Evolutionary conservation across 2,113 vertebrate species (phyloP).

Genomic region (Pygoscelis adeliae): DNA sequence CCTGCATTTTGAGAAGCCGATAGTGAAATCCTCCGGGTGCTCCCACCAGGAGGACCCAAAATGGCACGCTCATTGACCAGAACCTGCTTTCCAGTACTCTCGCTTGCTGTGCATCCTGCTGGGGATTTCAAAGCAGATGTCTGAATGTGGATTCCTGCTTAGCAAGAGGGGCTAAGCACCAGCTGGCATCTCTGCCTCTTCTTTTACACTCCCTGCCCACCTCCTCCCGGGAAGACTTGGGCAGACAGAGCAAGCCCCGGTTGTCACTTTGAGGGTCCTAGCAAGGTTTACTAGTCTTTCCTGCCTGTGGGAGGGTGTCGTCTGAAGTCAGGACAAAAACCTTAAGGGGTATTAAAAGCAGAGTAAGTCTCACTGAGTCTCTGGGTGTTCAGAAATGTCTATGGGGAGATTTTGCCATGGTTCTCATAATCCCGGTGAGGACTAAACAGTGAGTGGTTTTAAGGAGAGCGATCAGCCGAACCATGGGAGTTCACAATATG

Average conservation of each 20-base stretch:
- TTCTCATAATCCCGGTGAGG: neutral
- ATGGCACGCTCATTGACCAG: neutral
- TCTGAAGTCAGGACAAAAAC: neutral
- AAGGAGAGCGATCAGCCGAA: neutral
- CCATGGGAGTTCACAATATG: neutral
- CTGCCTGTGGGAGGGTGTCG: rapidly evolving
- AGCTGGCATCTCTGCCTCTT: neutral
- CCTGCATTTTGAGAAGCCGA: neutral
- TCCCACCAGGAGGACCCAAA: neutral
- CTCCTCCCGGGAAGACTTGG: neutral
- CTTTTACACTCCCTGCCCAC: neutral
- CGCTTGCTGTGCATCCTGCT: rapidly evolving
- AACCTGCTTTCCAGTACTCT: neutral
- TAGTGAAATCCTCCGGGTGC: neutral
- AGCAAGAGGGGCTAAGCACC: neutral
- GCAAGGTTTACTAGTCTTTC: neutral
- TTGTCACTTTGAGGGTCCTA: neutral
- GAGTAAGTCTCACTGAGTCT: neutral
- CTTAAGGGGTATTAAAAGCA: neutral
- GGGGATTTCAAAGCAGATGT: neutral
- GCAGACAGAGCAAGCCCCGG: neutral
- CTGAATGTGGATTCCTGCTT: neutral
- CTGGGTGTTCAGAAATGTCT: neutral
- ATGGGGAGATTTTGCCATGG: neutral
- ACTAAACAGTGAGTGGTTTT: neutral